A percentile compares a stretch with the other conserved stretches of the same genome.
Conservation (phyloP, 2,797 vertebrate species). For the Macrochelys suwanniensis region DNA sequence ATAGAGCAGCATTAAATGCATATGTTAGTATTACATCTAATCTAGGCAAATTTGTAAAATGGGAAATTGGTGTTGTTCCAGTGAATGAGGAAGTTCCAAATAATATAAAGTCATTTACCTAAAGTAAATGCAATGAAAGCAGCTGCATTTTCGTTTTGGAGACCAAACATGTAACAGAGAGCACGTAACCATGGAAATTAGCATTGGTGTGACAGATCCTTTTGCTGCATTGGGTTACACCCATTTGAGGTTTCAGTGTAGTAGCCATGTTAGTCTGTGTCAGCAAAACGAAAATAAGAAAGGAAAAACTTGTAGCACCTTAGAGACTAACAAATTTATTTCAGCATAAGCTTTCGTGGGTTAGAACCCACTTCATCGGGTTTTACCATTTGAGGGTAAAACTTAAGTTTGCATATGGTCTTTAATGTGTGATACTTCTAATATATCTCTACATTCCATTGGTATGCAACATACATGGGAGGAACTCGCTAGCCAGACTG, state of each 20-base stretch:
- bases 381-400: background rate
- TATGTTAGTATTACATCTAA: background rate
- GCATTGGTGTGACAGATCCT: background rate
- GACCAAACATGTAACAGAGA: background rate
- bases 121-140: background rate
- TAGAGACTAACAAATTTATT: no score
- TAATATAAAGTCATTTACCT: background rate
- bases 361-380: no score
- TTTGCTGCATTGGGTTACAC: background rate
- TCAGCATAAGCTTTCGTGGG: no score
- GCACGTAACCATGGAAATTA: background rate
- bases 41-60: background rate
- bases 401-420: background rate
- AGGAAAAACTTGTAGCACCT: no score
- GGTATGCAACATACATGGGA: background rate
- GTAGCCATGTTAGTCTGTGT: no score
- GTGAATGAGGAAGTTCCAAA: background rate
- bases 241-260: no score
- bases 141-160: background rate
- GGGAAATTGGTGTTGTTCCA: background rate
- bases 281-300: no score
- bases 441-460: background rate
- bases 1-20: background rate
- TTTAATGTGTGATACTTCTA: background rate
- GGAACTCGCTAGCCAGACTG: background rate